Percentiles rank a stretch among this genome's conserved stretches.
Conservation (phyloP, 2,888 invertebrate species). For the Acronicta psi region DNA sequence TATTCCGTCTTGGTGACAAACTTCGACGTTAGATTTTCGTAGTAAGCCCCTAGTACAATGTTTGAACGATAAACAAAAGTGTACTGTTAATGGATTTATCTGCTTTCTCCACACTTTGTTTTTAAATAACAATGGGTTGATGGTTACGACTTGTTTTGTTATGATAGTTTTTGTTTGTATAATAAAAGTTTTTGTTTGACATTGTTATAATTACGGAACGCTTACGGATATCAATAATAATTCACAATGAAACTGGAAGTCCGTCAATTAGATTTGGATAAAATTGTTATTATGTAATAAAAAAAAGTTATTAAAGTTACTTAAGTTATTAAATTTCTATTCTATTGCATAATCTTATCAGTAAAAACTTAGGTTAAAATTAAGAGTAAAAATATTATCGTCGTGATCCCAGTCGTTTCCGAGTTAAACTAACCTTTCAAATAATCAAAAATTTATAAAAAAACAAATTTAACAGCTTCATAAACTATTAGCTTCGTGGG, state of each 20-base stretch:
- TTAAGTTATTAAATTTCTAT: too few relatives aligned
- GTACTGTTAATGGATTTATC: conserved; percentile 17
- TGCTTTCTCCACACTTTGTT: conserved; percentile 27
- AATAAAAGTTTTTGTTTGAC: neutral
- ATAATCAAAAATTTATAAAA: neutral
- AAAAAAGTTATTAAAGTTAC: too few relatives aligned
- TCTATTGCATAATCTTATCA: too few relatives aligned
- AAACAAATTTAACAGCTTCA: neutral
- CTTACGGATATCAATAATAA: too few relatives aligned
- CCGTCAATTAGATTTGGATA: too few relatives aligned
- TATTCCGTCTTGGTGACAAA: too few relatives aligned
- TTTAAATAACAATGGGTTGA: conserved; percentile 16
- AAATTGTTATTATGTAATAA: too few relatives aligned
- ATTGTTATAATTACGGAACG: neutral
- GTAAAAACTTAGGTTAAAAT: too few relatives aligned
- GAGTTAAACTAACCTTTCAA: neutral
- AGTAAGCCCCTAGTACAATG: neutral
- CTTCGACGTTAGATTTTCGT: too few relatives aligned
- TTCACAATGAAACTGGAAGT: too few relatives aligned
- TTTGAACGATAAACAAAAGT: conserved; percentile 14
- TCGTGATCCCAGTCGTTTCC: too few relatives aligned
- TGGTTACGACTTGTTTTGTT: neutral
- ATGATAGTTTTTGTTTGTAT: neutral
- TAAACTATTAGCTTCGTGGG: conserved; percentile 19
- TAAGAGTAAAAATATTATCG: too few relatives aligned